Conservation (phyloP, 1,140 invertebrate species). For the Schmidtea mediterranea region DNA sequence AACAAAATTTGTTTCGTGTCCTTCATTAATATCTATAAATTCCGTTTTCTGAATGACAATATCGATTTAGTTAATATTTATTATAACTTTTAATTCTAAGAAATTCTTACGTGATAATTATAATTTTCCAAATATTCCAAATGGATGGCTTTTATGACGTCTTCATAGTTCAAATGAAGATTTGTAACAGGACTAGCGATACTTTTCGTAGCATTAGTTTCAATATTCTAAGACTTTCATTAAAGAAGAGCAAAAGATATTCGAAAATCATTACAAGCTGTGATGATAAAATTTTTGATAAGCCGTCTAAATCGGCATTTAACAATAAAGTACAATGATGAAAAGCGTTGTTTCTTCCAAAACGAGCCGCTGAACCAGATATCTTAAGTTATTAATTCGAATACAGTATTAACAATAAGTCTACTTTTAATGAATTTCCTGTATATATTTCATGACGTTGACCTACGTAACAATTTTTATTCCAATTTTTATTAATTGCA, state of each 20-base stretch:
- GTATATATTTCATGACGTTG: conserved; percentile 53
- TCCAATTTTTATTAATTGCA: conserved; percentile 47
- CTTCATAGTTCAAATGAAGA: neutral
- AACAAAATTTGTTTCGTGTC: neutral
- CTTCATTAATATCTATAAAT: neutral
- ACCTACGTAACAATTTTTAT: conserved; percentile 39
- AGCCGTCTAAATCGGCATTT: conserved; percentile 43
- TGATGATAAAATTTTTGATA: conserved; percentile 17
- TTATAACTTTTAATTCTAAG: neutral
- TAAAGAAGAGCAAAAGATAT: neutral
- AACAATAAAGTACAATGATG: conserved; percentile 75
- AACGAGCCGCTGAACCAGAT: conserved; percentile 65
- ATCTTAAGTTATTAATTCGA: conserved; percentile 37
- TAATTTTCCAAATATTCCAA: neutral
- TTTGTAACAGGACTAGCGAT: neutral
- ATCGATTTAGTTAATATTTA: neutral
- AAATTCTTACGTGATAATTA: neutral
- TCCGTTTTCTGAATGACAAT: neutral
- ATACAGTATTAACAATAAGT: no score
- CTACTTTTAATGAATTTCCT: no score
- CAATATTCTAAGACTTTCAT: neutral
- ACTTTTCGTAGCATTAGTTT: neutral
- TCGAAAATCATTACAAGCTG: neutral
- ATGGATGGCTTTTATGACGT: neutral
- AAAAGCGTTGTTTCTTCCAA: conserved; percentile 53